phyloP scores from a whole-genome alignment of 2,888 invertebrate species.

The Tachina fera region DNA sequence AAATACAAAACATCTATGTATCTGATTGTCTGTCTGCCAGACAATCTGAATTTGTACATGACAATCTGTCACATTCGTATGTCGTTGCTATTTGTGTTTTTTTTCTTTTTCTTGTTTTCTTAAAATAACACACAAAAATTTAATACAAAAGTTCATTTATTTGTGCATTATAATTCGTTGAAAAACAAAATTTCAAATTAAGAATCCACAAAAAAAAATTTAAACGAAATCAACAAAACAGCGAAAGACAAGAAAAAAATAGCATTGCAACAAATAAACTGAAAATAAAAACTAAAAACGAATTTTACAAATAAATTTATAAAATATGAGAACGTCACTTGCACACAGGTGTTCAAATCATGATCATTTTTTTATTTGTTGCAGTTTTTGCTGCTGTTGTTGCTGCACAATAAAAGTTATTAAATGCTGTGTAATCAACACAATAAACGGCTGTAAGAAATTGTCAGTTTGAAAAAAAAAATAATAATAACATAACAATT shows the following conservation, averaged over 20 bases:
- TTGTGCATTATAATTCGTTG: slow-evolving; percentile 34
- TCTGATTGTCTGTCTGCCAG: slow-evolving; percentile 34
- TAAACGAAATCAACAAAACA: slow-evolving; percentile 40
- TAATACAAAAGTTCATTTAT: slow-evolving; percentile 57
- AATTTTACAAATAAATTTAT: slow-evolving; percentile 47
- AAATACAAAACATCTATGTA: slow-evolving; percentile 8
- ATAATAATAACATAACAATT: slow-evolving; percentile 35
- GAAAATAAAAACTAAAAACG: slow-evolving; percentile 23
- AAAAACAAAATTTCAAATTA: slow-evolving; percentile 52
- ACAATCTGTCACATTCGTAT: slow-evolving; percentile 53
- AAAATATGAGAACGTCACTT: slow-evolving; percentile 66
- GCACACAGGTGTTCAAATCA: slow-evolving; percentile 70
- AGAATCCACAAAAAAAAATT: slow-evolving; percentile 48
- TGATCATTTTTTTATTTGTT: slow-evolving; percentile 56
- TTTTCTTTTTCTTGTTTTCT: neutral
- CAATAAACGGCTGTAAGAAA: slow-evolving; percentile 60
- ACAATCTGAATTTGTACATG: slow-evolving; percentile 30
- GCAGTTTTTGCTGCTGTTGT: slow-evolving; percentile 8
- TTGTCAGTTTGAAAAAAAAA: slow-evolving; percentile 27
- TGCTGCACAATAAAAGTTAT: slow-evolving; percentile 30
- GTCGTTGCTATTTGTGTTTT: slow-evolving; percentile 4
- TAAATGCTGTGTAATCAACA: slow-evolving; percentile 67
- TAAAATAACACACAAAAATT: slow-evolving; percentile 28
- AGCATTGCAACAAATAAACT: slow-evolving; percentile 32
- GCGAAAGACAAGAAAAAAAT: slow-evolving; percentile 27